A percentile compares a stretch with the other conserved stretches of the same genome.
Evolutionary conservation across 2,888 invertebrate genomes (phyloP).

Genomic region (Cheilosia vernalis): DNA sequence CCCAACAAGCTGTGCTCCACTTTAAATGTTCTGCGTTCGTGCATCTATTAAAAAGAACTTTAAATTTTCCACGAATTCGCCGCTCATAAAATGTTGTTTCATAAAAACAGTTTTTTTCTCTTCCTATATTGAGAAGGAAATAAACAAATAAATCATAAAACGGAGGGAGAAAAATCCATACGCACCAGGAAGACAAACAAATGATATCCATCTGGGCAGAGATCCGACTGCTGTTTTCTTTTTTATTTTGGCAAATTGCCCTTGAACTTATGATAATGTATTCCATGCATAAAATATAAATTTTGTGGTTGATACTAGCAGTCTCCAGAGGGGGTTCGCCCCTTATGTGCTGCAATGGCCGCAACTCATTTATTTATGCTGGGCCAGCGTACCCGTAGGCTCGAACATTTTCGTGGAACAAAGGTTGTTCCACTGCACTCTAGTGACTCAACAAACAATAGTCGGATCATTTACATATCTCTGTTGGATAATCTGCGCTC

Average conservation of each 20-base stretch:
- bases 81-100: not conserved
- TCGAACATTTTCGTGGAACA: not conserved
- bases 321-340: not conserved
- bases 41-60: constrained; percentile 25
- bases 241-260: constrained; percentile 38
- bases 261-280: constrained; percentile 39
- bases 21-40: constrained; percentile 11
- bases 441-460: constrained; percentile 7
- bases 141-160: constrained; percentile 20
- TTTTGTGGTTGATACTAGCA: not conserved
- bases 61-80: constrained; percentile 46
- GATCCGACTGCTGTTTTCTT: not conserved
- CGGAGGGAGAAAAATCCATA: constrained; percentile 4
- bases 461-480: not conserved
- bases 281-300: constrained; percentile 1
- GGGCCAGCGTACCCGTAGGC: not conserved
- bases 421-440: not conserved
- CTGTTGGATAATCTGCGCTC: not conserved
- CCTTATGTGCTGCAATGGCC: not conserved
- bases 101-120: constrained; percentile 28
- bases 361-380: not conserved
- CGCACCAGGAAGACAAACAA: constrained; percentile 28
- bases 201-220: constrained; percentile 43
- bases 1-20: constrained; percentile 3
- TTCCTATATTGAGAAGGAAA: constrained; percentile 5